A percentile compares a stretch with the other conserved stretches of the same genome.
These are phyloP conservation scores for Folsomia candida DNA, from an alignment of 2,888 invertebrate genomes.

Conservation along the genomic window DNA sequence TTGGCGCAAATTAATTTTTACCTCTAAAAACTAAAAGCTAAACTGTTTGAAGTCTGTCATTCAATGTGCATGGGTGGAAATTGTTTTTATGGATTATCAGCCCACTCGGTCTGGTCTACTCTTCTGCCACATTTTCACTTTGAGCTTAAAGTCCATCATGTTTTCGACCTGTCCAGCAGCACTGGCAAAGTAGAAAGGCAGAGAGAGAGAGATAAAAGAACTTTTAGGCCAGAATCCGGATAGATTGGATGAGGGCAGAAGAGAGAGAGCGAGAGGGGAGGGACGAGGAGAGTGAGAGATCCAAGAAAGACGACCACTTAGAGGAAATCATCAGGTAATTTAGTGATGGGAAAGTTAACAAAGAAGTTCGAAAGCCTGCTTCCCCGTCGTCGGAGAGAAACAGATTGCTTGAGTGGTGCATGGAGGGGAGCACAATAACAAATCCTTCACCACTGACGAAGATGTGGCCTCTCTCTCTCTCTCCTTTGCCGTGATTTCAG, in stretches of 20 bases:
- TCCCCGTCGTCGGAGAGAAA: background rate
- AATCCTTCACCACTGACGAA: background rate
- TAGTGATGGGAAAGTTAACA: slow-evolving; percentile 8
- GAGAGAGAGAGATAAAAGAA: background rate
- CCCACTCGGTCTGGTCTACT: too few species aligned
- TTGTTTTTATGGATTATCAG: too few species aligned
- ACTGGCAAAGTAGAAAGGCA: too few species aligned
- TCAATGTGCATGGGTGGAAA: too few species aligned
- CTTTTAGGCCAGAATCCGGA: background rate
- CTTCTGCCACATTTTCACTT: too few species aligned
- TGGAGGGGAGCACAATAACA: background rate
- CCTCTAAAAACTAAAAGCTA: too few species aligned
- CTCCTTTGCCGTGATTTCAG: background rate
- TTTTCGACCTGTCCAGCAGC: too few species aligned
- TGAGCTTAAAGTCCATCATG: too few species aligned
- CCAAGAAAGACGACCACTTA: slow-evolving; percentile 12
- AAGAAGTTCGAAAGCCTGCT: background rate
- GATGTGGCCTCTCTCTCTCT: background rate
- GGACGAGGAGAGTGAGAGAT: background rate
- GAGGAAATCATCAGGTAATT: slow-evolving; percentile 15
- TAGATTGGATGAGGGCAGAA: background rate
- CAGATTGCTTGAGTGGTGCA: background rate
- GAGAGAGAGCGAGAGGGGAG: background rate
- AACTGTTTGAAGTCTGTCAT: too few species aligned
- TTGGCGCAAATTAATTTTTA: too few species aligned